These are phyloP conservation scores for Bombus superbus DNA, from an alignment of 1,140 invertebrate genomes.

Conservation along the genomic window DNA sequence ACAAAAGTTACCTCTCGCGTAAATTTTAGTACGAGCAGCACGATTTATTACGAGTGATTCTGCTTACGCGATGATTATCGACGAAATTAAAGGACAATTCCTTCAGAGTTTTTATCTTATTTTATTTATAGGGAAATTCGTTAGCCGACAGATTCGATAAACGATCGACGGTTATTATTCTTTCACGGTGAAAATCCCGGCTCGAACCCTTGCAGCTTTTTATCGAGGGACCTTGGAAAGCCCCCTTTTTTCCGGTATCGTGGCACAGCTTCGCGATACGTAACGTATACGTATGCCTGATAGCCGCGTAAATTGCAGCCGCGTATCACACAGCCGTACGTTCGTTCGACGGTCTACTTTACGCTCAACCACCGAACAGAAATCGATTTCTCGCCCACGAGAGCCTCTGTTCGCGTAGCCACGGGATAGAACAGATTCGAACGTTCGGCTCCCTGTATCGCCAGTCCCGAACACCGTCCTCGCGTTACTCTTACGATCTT, in stretches of 20 bases:
- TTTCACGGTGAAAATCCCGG: slow-evolving; percentile 1
- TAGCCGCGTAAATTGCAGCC: slow-evolving; percentile 48
- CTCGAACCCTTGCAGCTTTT: slow-evolving; percentile 8
- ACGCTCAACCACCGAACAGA: slow-evolving; percentile 41
- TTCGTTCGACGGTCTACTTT: slow-evolving; percentile 47
- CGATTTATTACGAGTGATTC: background rate
- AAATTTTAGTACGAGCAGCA: no score
- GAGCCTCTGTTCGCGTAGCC: background rate
- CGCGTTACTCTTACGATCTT: background rate
- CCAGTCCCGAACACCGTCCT: background rate
- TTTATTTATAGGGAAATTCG: background rate
- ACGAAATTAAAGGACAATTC: background rate
- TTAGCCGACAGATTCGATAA: background rate
- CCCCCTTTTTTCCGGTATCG: slow-evolving; percentile 21
- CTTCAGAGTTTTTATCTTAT: background rate
- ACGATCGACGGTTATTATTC: slow-evolving; percentile 6
- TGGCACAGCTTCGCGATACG: slow-evolving; percentile 27
- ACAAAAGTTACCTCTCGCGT: background rate
- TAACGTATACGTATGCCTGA: slow-evolving; percentile 30
- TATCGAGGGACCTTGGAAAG: slow-evolving; percentile 5
- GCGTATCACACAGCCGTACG: slow-evolving; percentile 35
- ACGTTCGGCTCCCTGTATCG: slow-evolving; percentile 26
- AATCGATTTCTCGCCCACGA: slow-evolving; percentile 48
- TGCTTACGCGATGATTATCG: background rate
- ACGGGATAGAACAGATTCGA: slow-evolving; percentile 32